Base-by-base conservation (phyloP, 2,113 vertebrate genomes). In the Pseudopipra pipra region DNA sequence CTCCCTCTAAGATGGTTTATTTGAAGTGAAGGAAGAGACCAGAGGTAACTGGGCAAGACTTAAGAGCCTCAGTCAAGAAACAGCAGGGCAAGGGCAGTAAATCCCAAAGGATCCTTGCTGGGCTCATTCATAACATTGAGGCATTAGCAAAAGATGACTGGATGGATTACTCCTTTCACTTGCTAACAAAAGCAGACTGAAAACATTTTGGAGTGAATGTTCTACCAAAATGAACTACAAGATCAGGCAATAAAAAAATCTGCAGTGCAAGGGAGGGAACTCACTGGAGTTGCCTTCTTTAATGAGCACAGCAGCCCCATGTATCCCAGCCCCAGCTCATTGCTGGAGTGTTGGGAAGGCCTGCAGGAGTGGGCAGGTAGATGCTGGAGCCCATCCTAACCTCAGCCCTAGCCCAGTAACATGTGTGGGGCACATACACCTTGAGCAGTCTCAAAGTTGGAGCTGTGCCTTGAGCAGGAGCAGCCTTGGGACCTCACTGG, bases 291-390 rank as follows among this genome's bases (percentile, higher is more conserved):
- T 80, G 15, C 20, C 28, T 25, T 35, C 73, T 41, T 35, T 27
- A 43, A 16, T 0, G 11, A 79, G 51, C 0, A 3, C 56, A 67
- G 72, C 21, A 86, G 52, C 9, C 6, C 19, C 0, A 0, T 2
- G 31, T 23, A 33, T 18, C 41, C 66, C 54, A 54, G n/a, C 16
- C 35, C 19, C 72, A 79, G 55, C 16, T 35, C 25, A 13, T 1
- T 1, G 0, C 41, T 4, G 47, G 30, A 1, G 0, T 3, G 12
- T 6, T 74, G 52, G 46, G 74, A 87, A 37, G 30, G 46, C 8
- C 61, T 70, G 65, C 41, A 89, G 68, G 23, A 41, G 37, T 9
- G 20, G 43, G 37, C 28, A 63, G 39, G 18, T 19, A 37, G 78
- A 27, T 35, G n/a, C 81, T 81, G 65, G 65, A 89, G 41, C 43